Percentiles rank a stretch among this genome's conserved stretches.
phyloP scores from a whole-genome alignment of 2,797 vertebrate species.

The Hippopotamyrus pictus region DNA sequence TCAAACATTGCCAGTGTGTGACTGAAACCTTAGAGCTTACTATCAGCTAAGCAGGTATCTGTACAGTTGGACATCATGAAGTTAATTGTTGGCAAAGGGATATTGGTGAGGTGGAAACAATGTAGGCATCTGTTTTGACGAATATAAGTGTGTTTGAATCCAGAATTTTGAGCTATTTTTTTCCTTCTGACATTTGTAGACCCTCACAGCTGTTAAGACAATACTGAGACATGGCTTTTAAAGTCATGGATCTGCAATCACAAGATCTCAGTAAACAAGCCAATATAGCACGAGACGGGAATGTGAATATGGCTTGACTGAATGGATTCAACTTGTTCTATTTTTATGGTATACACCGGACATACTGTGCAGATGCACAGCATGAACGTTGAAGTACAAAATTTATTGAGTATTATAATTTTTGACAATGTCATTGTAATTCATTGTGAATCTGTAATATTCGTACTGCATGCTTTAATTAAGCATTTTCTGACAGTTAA shows the following conservation, averaged over 20 bases:
- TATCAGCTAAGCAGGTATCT: conserved; percentile 49
- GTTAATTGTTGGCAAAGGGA: conserved; percentile 52
- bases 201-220: background rate
- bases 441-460: background rate
- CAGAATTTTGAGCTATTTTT: background rate
- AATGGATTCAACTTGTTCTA: background rate
- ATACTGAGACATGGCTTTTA: background rate
- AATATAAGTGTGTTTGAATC: background rate
- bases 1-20: conserved; percentile 45
- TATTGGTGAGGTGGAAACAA: conserved; percentile 51
- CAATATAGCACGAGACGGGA: background rate
- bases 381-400: background rate
- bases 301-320: background rate
- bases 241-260: background rate
- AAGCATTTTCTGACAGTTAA: background rate
- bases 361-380: background rate
- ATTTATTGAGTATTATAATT: background rate
- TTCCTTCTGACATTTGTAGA: background rate
- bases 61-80: conserved; percentile 51
- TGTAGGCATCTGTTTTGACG: conserved; percentile 46
- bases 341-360: background rate
- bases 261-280: background rate
- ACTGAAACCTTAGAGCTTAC: conserved; percentile 54
- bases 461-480: background rate
- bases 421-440: background rate